phyloP scores from a whole-genome alignment of 1,140 invertebrate genomes.

The Saxidomus purpurata region DNA sequence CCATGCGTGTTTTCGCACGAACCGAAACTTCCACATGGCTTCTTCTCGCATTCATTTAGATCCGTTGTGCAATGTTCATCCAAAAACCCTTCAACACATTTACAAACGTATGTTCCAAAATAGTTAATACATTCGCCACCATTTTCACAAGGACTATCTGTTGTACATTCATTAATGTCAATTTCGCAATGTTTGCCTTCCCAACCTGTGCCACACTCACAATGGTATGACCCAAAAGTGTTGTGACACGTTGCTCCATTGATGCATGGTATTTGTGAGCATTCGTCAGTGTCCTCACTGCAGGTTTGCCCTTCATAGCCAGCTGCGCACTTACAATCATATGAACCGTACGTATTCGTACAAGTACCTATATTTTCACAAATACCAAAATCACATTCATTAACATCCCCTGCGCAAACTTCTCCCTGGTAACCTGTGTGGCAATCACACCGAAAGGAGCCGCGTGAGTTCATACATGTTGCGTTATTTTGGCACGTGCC shows the following conservation, averaged over 20 bases:
- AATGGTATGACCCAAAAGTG: slow-evolving; percentile 34
- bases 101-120: slow-evolving; percentile 49
- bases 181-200: slow-evolving; percentile 57
- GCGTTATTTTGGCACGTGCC: slow-evolving; percentile 71
- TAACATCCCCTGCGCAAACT: slow-evolving; percentile 91
- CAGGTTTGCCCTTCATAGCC: slow-evolving; percentile 30
- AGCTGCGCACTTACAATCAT: slow-evolving; percentile 93
- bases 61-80: slow-evolving; percentile 54
- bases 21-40: slow-evolving; percentile 3
- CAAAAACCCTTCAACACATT: slow-evolving; percentile 48
- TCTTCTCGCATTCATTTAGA: slow-evolving; percentile 41
- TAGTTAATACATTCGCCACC: slow-evolving; percentile 58
- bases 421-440: slow-evolving; percentile 96
- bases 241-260: slow-evolving; percentile 58
- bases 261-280: slow-evolving; percentile 40
- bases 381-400: slow-evolving; percentile 69
- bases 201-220: slow-evolving; percentile 55
- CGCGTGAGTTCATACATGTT: slow-evolving; percentile 57
- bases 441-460: slow-evolving; percentile 54
- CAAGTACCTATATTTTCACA: slow-evolving; percentile 70
- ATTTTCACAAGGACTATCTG: slow-evolving; percentile 58
- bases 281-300: slow-evolving; percentile 26
- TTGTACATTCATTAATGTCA: slow-evolving; percentile 59
- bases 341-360: slow-evolving; percentile 36
- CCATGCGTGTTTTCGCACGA: slow-evolving; percentile 41